These are phyloP conservation scores for Stylophora pistillata DNA, from an alignment of 64 coral and sea anemone species.

Conservation along the genomic window DNA sequence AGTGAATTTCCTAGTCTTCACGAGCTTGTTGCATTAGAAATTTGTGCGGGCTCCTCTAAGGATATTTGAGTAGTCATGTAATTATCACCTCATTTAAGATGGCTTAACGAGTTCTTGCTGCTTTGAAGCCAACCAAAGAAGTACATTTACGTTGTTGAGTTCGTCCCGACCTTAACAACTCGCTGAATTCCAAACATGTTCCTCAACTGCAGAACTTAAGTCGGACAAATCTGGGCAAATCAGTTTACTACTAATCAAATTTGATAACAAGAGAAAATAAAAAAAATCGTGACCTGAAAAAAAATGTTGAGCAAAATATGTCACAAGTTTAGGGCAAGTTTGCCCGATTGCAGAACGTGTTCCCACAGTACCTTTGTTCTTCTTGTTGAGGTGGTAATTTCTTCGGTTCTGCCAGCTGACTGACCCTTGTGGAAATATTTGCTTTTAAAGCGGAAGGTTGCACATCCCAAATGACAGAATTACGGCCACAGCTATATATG, in stretches of 20 bases:
- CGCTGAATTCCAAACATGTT: too few relatives aligned
- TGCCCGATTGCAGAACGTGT: too few relatives aligned
- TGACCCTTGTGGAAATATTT: slow-evolving; percentile 64
- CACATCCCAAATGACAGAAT: slow-evolving; percentile 74
- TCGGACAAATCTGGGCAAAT: too few relatives aligned
- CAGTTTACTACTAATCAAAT: too few relatives aligned
- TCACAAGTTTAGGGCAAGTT: too few relatives aligned
- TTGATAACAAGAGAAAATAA: too few relatives aligned
- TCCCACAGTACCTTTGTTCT: slow-evolving; percentile 73
- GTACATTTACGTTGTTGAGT: neutral
- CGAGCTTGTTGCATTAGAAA: too few relatives aligned
- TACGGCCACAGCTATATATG: slow-evolving; percentile 68
- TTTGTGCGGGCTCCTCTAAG: too few relatives aligned
- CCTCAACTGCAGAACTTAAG: too few relatives aligned
- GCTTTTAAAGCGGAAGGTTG: slow-evolving; percentile 83
- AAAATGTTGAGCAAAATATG: too few relatives aligned
- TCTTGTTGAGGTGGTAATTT: slow-evolving; percentile 52
- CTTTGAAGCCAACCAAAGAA: neutral
- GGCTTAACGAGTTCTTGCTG: neutral
- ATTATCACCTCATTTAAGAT: slow-evolving; percentile 1
- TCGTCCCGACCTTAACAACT: neutral
- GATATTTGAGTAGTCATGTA: neutral
- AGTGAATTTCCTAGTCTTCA: neutral
- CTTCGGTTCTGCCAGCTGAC: slow-evolving; percentile 78
- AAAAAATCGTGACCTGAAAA: too few relatives aligned